Percentiles rank a stretch among this genome's conserved stretches.
phyloP scores from a whole-genome alignment of 1,140 invertebrate genomes.

The Hirudo medicinalis region DNA sequence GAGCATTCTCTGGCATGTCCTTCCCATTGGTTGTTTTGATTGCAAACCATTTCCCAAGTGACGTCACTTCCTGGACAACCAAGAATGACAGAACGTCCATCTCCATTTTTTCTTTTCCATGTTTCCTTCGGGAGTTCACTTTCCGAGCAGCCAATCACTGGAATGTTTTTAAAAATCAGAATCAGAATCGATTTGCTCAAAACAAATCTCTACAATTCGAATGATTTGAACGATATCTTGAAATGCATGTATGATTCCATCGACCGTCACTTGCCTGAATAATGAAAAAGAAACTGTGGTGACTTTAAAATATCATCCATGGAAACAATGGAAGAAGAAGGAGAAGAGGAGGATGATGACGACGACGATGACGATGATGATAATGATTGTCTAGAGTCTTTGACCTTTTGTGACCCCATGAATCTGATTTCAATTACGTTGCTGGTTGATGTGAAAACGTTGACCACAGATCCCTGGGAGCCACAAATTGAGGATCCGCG shows the following conservation, averaged over 20 bases:
- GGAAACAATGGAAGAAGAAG: not conserved
- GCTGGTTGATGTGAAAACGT: slow-evolving; percentile 11
- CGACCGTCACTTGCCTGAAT: not conserved
- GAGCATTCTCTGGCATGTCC: not conserved
- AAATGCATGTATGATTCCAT: too few relatives aligned
- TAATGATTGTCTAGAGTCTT: not conserved
- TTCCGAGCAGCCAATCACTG: slow-evolving; percentile 4
- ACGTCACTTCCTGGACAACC: not conserved
- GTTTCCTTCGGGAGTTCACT: not conserved
- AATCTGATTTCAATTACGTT: slow-evolving; percentile 13
- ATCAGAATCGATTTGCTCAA: too few relatives aligned
- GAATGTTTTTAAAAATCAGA: too few relatives aligned
- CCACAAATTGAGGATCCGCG: not conserved
- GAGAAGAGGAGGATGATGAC: not conserved
- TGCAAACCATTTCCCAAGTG: slow-evolving; percentile 6
- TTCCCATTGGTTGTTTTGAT: slow-evolving; percentile 6
- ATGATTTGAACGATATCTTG: too few relatives aligned
- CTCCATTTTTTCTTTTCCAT: not conserved
- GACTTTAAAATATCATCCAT: not conserved
- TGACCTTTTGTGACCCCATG: slow-evolving; percentile 2
- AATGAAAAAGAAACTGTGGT: not conserved
- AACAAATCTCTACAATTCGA: too few relatives aligned
- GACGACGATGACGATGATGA: too few relatives aligned
- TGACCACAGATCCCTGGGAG: not conserved
- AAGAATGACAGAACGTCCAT: not conserved